These are phyloP conservation scores for Edolisoma coerulescens DNA, from an alignment of 2,113 vertebrate species.

Conservation along the genomic window DNA sequence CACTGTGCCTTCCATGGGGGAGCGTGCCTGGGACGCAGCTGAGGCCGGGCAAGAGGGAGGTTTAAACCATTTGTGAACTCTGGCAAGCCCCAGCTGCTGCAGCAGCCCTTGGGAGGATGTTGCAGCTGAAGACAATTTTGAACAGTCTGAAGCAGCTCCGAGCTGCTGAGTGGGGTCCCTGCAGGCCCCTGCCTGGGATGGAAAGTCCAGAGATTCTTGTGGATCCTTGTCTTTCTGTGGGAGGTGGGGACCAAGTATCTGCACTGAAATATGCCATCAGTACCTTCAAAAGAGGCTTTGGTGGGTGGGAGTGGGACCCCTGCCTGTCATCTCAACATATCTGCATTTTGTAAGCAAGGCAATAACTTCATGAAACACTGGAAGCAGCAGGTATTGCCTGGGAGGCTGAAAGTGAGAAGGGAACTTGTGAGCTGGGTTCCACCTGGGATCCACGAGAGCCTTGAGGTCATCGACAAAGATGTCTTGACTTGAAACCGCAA, in stretches of 20 bases:
- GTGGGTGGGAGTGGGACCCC: neutral
- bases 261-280: accelerated
- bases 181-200: neutral
- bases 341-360: neutral
- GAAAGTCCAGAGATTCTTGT: neutral
- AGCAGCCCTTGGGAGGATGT: neutral
- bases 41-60: neutral
- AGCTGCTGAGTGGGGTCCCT: neutral
- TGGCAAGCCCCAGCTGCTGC: neutral
- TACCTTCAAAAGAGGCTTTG: neutral
- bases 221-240: neutral
- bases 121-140: neutral
- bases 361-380: neutral
- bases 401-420: slow-evolving; percentile 34
- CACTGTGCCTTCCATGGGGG: neutral
- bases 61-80: neutral
- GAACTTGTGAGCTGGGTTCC: neutral
- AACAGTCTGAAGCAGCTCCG: neutral
- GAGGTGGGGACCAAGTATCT: neutral
- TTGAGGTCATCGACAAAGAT: slow-evolving; percentile 29
- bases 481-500: slow-evolving; percentile 49
- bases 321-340: neutral
- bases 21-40: accelerated
- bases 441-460: slow-evolving; percentile 20
- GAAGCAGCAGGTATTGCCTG: slow-evolving; percentile 1